A percentile compares a stretch with the other conserved stretches of the same genome.
Evolutionary conservation across 2,888 invertebrate genomes (phyloP).

Genomic region (Barypeithes pellucidus): DNA sequence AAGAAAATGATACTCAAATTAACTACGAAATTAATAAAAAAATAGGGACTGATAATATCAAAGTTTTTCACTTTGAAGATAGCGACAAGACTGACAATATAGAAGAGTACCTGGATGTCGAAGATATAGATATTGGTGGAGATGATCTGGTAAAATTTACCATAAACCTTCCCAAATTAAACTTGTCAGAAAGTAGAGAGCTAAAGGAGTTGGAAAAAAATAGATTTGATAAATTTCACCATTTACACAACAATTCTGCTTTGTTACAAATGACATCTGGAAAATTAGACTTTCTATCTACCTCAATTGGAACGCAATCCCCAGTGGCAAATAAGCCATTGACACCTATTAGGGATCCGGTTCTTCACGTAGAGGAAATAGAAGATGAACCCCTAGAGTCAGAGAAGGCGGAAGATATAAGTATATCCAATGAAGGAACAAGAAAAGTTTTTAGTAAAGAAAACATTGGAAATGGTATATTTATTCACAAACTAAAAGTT

Average conservation of each 20-base stretch:
- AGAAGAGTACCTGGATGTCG: constrained; percentile 53
- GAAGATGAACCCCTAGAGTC: constrained; percentile 57
- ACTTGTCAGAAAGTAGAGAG: constrained; percentile 18
- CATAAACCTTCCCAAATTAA: constrained; percentile 42
- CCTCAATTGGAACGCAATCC: not conserved
- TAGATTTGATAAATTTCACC: constrained; percentile 41
- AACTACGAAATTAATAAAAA: constrained; percentile 35
- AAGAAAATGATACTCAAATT: constrained; percentile 26
- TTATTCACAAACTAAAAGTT: constrained; percentile 81
- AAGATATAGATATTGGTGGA: constrained; percentile 57
- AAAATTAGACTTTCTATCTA: constrained; percentile 32
- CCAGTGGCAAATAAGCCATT: constrained; percentile 31
- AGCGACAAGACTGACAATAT: not conserved
- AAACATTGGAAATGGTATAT: constrained; percentile 76
- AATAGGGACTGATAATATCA: constrained; percentile 21
- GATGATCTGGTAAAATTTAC: constrained; percentile 57
- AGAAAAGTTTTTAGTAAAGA: constrained; percentile 66
- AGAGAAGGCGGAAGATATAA: constrained; percentile 61
- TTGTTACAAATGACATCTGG: constrained; percentile 19
- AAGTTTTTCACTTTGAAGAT: not conserved
- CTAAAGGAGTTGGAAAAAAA: constrained; percentile 30
- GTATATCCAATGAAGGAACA: constrained; percentile 61
- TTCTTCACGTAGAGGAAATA: constrained; percentile 57
- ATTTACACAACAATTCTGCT: constrained; percentile 42
- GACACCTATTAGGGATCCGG: constrained; percentile 58